Evolutionary conservation across 2,888 invertebrate genomes (phyloP).

Genomic region (Noctua comes): DNA sequence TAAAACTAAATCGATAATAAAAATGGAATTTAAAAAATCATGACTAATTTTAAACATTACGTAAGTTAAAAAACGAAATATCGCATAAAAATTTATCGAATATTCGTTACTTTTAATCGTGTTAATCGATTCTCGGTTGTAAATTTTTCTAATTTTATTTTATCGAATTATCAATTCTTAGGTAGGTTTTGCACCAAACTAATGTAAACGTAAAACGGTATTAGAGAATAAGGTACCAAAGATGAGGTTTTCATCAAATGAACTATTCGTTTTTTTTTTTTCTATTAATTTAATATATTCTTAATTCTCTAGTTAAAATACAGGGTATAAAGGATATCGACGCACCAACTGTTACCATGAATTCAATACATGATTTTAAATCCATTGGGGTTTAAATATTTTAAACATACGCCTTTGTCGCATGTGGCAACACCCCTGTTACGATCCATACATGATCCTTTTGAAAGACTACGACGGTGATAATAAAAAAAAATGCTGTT

Average conservation of each 20-base stretch:
- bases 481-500: background rate
- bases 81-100: slow-evolving; percentile 2
- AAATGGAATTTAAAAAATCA: slow-evolving; percentile 7
- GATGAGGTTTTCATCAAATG: slow-evolving; percentile 89
- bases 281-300: slow-evolving; percentile 81
- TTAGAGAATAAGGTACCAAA: slow-evolving; percentile 85
- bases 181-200: slow-evolving; percentile 81
- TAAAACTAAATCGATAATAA: background rate
- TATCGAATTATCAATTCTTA: slow-evolving; percentile 51
- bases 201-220: slow-evolving; percentile 80
- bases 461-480: background rate
- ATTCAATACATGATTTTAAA: background rate
- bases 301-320: slow-evolving; percentile 71
- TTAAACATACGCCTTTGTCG: background rate
- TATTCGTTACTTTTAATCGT: slow-evolving; percentile 25
- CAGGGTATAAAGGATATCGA: background rate
- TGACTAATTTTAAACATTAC: slow-evolving; percentile 9
- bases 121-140: slow-evolving; percentile 44
- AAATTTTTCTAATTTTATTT: slow-evolving; percentile 59
- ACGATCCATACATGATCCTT: background rate
- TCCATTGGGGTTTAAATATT: background rate
- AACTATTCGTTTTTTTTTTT: slow-evolving; percentile 82
- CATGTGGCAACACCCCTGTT: background rate
- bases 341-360: background rate
- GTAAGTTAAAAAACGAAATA: slow-evolving; percentile 19